Conservation (phyloP, 2,113 vertebrate genomes). For the Tringa solitaria region DNA sequence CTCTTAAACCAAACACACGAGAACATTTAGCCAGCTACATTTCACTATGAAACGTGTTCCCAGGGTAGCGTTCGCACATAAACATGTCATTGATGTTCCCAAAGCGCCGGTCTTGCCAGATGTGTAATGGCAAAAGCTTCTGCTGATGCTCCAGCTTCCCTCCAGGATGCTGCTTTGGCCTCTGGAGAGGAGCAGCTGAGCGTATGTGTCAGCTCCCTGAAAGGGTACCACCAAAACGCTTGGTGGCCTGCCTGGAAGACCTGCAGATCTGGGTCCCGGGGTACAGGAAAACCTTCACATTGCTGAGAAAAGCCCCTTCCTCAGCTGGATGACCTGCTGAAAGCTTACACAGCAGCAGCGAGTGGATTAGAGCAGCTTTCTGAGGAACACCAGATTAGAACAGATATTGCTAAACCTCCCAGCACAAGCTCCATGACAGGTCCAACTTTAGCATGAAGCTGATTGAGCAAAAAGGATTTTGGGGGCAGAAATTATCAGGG, state of each 20-base stretch:
- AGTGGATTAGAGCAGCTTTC: neutral
- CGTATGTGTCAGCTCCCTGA: neutral
- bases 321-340: neutral
- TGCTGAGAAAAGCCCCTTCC: neutral
- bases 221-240: accelerated
- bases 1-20: neutral
- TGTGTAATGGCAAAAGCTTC: neutral
- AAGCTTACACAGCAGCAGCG: neutral
- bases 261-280: neutral
- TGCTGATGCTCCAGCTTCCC: neutral
- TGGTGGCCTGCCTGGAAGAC: neutral
- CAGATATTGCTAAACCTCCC: neutral
- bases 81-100: neutral
- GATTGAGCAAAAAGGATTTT: neutral
- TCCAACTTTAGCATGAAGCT: neutral
- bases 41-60: neutral
- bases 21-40: neutral
- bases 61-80: accelerated
- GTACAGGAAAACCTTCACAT: neutral
- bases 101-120: neutral
- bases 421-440: neutral
- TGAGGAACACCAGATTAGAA: accelerated
- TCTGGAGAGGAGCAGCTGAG: accelerated
- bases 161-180: neutral
- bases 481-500: accelerated